Evolutionary conservation across 2,888 invertebrate species (phyloP), one percentile per base, ranked within the genome.

Genomic region (Buathra laborator): DNA sequence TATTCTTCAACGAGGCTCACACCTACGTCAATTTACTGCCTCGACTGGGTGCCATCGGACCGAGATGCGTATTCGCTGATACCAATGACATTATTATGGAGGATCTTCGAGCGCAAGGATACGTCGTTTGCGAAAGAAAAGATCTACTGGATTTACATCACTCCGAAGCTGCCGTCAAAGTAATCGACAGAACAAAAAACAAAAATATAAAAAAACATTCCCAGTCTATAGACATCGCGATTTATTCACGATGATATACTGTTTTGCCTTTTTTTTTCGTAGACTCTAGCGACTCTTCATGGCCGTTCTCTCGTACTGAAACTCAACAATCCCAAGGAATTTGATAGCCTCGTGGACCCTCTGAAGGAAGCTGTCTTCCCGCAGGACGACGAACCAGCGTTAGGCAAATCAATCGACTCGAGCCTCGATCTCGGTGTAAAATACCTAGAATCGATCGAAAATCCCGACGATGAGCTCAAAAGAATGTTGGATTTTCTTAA

Each of bases 211-310:
- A 48, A 48, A 48, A 48, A 48, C n/a, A 37, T 5, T 37, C 7
- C 37, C 14, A 14, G 46, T 12, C 3, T 14, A 48, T 48, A 14
- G 14, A 48, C 46, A 12, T 48, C 3, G 46, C 3, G 4, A 56
- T 24, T 56, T 24, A 9, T 12, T 56, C 19, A 9, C 19, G 24
- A 10, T 12, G 6, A 19, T 24, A 10, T 19, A 19, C 3, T 7
- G 12, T 67, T 67, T 14, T 56, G 46, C 19, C 19, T 19, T 67
- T 48, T 79, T 79, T 71, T 75, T n/a, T 86, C 80, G 7, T 81
- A 92, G 92, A 87, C 86, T 24, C 79, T 92, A 37, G 92, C 91
- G 5, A 75, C 84, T 16, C 77, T 92, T 51, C 92, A 92, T 77
- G 91, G 91, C 1, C 79, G 84, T 4, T 90, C 91, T 0, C 68